Base-by-base conservation (phyloP, 2,888 invertebrate species). In the Endotricha flammealis region DNA sequence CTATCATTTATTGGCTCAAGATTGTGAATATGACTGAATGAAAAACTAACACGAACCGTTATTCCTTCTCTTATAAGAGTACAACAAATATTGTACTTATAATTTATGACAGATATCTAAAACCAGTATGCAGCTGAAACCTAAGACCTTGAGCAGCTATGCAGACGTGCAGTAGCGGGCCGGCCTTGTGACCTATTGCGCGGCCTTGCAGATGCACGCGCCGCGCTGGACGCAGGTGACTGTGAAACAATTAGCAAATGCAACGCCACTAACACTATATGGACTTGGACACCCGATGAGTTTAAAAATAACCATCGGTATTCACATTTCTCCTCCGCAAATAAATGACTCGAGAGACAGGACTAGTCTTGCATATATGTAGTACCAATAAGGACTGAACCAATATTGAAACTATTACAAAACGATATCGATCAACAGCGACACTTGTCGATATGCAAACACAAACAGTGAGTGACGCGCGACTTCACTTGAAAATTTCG, bases 181-280 rank as follows among this genome's bases (percentile, higher is more conserved):
- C 62, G 78, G 79, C 82, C 78, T 74, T 68, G 69, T 82, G 80
- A 83, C 83, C 82, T 81, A 82, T 82, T 61, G 56, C 46, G 52
- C 58, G 76, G 76, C 80, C 80, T 82, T 76, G 69, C 68, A 63
- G 55, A 61, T 65, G 67, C 53, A 42, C 16, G 24, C 36, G 46
- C 44, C 42, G 42, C 41, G 43, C 42, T 36, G 12, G 34, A 44
- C 40, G 56, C 59, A 56, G 60, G 56, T 60, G 57, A 41, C 44
- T 35, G 14, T n/a, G 25, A 12, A 38, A 39, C 9, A 25, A 17
- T 12, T 14, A n/a, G 14, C 9, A 29, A 32, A 23, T 12, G 27
- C 16, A 41, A 34, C 30, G 6, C 7, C 6, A 2, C 8, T 3
- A 5, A 7, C 12, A 12, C 12, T 27, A 27, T 4, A 27, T 27